Evolutionary conservation across 1,140 invertebrate species (phyloP).

Genomic region (Agrypnia vestita): DNA sequence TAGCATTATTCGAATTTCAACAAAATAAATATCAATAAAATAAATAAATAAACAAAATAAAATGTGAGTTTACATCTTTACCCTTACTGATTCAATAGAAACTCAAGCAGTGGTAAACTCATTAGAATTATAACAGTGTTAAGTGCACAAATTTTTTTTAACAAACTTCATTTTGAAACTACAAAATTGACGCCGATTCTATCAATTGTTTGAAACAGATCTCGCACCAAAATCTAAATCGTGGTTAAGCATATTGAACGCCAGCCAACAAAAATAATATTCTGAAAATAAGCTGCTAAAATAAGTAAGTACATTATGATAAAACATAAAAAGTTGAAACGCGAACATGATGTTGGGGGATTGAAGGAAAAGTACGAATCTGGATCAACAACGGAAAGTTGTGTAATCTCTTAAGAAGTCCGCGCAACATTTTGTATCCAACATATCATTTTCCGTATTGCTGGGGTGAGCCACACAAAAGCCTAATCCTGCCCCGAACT

Average conservation of each 20-base stretch:
- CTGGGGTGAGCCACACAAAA: constrained; percentile 47
- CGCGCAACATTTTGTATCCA: constrained; percentile 55
- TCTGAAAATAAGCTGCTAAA: constrained; percentile 1
- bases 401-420: constrained; percentile 53
- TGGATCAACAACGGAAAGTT: constrained; percentile 46
- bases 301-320: constrained; percentile 33
- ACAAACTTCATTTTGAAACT: too few species aligned
- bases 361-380: constrained; percentile 11
- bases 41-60: too few species aligned
- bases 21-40: too few species aligned
- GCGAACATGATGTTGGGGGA: constrained; percentile 33
- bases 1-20: too few species aligned
- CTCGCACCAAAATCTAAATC: not conserved
- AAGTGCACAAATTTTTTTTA: too few species aligned
- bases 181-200: too few species aligned
- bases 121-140: too few species aligned
- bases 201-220: too few species aligned
- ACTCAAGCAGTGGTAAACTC: too few species aligned
- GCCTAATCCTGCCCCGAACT: constrained; percentile 53
- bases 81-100: too few species aligned
- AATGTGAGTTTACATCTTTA: too few species aligned
- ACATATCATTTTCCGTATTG: constrained; percentile 50
- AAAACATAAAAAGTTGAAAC: constrained; percentile 37
- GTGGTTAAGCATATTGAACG: not conserved
- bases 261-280: not conserved